Evolutionary conservation across 2,888 invertebrate genomes (phyloP).

Genomic region (Pecten maximus): DNA sequence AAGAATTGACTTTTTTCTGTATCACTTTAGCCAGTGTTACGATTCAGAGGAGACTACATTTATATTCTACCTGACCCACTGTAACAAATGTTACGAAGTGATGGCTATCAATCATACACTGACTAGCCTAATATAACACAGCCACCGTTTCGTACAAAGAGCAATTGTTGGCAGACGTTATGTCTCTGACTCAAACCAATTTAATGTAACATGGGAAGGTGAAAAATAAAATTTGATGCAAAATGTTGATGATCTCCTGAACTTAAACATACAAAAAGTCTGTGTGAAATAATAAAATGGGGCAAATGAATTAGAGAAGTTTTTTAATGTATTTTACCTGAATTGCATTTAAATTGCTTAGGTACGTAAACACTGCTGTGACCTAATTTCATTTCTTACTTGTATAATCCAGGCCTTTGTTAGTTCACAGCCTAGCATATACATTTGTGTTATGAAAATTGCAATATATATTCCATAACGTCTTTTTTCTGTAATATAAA

Average conservation of each 20-base stretch:
- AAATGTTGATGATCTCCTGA: not conserved
- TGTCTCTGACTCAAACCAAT: not conserved
- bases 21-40: no score
- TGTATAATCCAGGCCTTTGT: not conserved
- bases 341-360: not conserved
- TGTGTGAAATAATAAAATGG: not conserved
- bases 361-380: not conserved
- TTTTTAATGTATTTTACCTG: not conserved
- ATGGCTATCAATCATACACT: not conserved
- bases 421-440: not conserved
- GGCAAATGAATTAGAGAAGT: not conserved
- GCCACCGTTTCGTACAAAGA: not conserved
- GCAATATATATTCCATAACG: not conserved
- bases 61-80: not conserved
- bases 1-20: no score
- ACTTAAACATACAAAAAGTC: slow-evolving; percentile 25
- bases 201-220: not conserved
- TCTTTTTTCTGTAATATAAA: slow-evolving; percentile 13
- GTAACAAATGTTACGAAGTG: not conserved
- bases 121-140: not conserved
- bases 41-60: not conserved
- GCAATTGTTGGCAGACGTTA: not conserved
- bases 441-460: not conserved
- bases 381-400: not conserved
- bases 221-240: slow-evolving; percentile 3